These are phyloP conservation scores for Linnaemya tessellans DNA, from an alignment of 2,888 invertebrate genomes.

Conservation along the genomic window DNA sequence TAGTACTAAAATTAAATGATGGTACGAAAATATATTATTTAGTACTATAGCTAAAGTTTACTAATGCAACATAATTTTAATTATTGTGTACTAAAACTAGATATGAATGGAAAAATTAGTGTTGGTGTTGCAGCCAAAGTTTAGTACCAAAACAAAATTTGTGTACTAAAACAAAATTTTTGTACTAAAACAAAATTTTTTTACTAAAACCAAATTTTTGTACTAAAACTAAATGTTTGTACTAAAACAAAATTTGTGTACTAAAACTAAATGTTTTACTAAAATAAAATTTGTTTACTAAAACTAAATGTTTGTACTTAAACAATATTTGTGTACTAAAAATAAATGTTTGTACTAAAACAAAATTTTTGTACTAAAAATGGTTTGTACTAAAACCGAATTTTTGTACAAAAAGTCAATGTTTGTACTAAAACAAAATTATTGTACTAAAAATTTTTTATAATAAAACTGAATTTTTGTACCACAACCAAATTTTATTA, in stretches of 20 bases:
- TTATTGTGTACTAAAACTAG: no score
- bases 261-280: no score
- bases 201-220: neutral
- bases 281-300: neutral
- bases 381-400: no score
- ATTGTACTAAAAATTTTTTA: no score
- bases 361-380: neutral
- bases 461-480: no score
- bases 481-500: neutral
- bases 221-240: neutral
- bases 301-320: neutral
- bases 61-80: no score
- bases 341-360: neutral
- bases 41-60: no score
- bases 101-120: no score
- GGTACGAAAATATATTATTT: no score
- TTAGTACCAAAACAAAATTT: neutral
- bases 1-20: no score
- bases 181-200: neutral
- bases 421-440: neutral
- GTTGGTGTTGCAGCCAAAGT: no score
- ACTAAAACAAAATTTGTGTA: neutral
- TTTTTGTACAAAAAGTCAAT: neutral
- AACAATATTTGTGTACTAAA: neutral
- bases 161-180: neutral